Evolutionary conservation across 1,140 invertebrate genomes (phyloP).

Genomic region (Drosophila bocki): DNA sequence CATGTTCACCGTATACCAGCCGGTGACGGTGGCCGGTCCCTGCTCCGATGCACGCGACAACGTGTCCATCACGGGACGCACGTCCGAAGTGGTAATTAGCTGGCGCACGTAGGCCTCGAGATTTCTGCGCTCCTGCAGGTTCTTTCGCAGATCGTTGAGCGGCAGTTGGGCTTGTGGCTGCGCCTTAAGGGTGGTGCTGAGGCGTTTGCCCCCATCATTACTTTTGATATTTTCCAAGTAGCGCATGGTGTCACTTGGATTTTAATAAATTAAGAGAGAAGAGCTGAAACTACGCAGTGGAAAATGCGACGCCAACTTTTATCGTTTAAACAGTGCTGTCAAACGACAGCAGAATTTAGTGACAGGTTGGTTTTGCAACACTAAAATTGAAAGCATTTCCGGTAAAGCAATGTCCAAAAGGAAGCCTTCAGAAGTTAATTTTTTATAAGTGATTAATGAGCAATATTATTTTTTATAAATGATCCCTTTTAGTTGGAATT

Average conservation of each 20-base stretch:
- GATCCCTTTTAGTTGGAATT: not conserved
- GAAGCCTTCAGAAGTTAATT: not conserved
- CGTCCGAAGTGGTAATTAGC: not conserved
- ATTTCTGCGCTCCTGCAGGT: not conserved
- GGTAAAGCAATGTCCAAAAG: not conserved
- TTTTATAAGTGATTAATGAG: no score
- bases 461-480: not conserved
- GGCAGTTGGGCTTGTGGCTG: not conserved
- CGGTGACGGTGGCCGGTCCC: constrained; percentile 17
- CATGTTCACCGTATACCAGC: constrained; percentile 50
- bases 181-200: constrained; percentile 1
- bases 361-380: constrained; percentile 2
- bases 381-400: not conserved
- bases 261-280: not conserved
- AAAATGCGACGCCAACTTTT: not conserved
- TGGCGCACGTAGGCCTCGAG: not conserved
- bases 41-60: constrained; percentile 9
- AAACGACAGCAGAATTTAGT: not conserved
- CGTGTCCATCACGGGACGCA: constrained; percentile 13
- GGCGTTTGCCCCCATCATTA: not conserved
- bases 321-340: constrained; percentile 1
- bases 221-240: not conserved
- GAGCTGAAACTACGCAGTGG: not conserved
- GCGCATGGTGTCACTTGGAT: not conserved
- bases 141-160: constrained; percentile 17